Percentiles rank a stretch among this genome's conserved stretches.
Conservation (phyloP, 2,113 vertebrate species). For the Hiodon tergisus region DNA sequence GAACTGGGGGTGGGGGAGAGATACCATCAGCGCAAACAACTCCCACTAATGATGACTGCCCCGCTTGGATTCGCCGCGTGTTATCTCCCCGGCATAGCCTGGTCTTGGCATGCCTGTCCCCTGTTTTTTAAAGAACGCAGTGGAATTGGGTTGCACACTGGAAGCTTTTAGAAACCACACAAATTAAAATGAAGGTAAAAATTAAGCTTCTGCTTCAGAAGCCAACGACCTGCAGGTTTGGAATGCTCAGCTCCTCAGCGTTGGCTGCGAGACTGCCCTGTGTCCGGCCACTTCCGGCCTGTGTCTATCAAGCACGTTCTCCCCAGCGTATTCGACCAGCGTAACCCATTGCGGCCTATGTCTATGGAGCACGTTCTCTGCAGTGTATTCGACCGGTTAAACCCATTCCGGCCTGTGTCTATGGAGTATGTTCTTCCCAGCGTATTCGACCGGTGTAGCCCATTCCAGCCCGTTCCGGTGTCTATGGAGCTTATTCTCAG, state of each 20-base stretch:
- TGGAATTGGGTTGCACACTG: slow-evolving; percentile 6
- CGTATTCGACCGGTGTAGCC: no score
- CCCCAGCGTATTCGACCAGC: background rate
- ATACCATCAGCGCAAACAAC: slow-evolving; percentile 40
- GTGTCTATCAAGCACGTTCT: no score
- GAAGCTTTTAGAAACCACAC: background rate
- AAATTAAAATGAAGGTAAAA: background rate
- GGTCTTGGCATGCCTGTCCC: slow-evolving; percentile 34
- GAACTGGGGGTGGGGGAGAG: slow-evolving; percentile 15
- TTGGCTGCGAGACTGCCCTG: no score
- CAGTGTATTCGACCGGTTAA: no score
- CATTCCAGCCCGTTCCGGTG: no score
- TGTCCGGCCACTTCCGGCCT: no score
- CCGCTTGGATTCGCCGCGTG: slow-evolving; percentile 20
- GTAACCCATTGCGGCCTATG: background rate
- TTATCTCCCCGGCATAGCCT: slow-evolving; percentile 30
- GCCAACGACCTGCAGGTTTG: no score
- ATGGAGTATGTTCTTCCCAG: no score
- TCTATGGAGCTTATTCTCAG: no score
- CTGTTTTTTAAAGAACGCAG: slow-evolving; percentile 13
- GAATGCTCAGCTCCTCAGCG: no score
- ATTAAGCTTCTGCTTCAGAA: no score
- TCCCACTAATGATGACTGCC: slow-evolving; percentile 35
- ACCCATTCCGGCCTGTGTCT: no score
- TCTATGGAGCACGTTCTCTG: background rate